Evolutionary conservation across 2,888 invertebrate species (phyloP), one percentile per base, ranked within the genome.

Genomic region (Cantharis rustica): DNA sequence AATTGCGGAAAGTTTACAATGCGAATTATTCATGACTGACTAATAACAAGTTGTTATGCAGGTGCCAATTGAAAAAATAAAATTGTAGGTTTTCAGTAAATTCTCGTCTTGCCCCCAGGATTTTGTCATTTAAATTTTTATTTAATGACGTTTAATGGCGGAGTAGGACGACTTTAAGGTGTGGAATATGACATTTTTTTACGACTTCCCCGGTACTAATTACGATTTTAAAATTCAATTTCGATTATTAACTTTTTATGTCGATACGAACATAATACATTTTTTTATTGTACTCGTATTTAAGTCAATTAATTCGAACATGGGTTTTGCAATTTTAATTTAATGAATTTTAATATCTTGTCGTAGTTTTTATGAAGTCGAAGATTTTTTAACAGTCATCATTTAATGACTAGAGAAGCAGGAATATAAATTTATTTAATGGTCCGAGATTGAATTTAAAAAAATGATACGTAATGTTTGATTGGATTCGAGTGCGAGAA

Each of bases 111-210:
- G 70, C 23, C 64, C 13, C 31, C 16, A 17, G 72, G 61, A 23
- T 72, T 62, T 72, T 66, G 20, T 17, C 17, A 15, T 66, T 16
- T 61, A 17, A 15, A 72, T 72, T 61, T 47, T 16, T 20, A 66
- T 72, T 72, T 72, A 66, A 72, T 72, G 72, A 47, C 31, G 10
- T 16, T 23, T 64, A 62, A 72, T 64, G 13, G n/a, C n/a, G 47
- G 13, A 71, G 61, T 62, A 62, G 23, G 71, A 62, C 62, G 71
- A 11, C n/a, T 15, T 16, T 20, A 62, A 69, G 26, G 61, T 62
- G 62, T 66, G 66, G 10, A 66, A 23, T 20, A 66, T 17, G 17
- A n/a, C 17, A 17, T 68, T 23, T 27, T 31, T 15, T 23, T 23
- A 26, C 23, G 15, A 68, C 15, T 23, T 68, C 16, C 26, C 15